These are phyloP conservation scores for Amorpha juglandis DNA, from an alignment of 2,888 invertebrate species.

Conservation along the genomic window DNA sequence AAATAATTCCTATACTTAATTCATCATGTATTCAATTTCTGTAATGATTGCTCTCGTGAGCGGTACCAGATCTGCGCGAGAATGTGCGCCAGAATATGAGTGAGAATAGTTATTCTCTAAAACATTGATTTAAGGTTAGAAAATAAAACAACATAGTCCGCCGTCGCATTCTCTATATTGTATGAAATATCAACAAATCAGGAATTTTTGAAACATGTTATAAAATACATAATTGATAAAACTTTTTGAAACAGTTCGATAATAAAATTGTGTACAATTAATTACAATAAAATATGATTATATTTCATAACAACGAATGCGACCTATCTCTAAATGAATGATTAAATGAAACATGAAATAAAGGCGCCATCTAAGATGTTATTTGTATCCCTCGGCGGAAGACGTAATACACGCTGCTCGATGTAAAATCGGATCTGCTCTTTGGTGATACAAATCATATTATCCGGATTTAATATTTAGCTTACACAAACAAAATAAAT, in stretches of 20 bases:
- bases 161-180: constrained; percentile 82
- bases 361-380: constrained; percentile 72
- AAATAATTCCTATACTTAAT: too few relatives aligned
- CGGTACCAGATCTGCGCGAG: too few relatives aligned
- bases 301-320: constrained; percentile 74
- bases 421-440: constrained; percentile 53
- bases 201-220: constrained; percentile 24
- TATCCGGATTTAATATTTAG: constrained; percentile 51
- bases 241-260: constrained; percentile 26
- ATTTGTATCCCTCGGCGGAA: constrained; percentile 61
- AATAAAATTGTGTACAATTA: constrained; percentile 28
- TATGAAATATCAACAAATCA: constrained; percentile 66
- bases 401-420: constrained; percentile 62
- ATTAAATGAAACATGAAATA: constrained; percentile 61
- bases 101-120: too few relatives aligned
- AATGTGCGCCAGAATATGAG: too few relatives aligned
- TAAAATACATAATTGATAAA: constrained; percentile 11
- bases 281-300: constrained; percentile 18
- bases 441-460: constrained; percentile 56
- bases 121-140: constrained; percentile 20
- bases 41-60: too few relatives aligned
- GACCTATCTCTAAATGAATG: constrained; percentile 75
- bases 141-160: constrained; percentile 69
- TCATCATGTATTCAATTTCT: too few relatives aligned
- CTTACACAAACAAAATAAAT: constrained; percentile 54